Evolutionary conservation across 2,113 vertebrate genomes (phyloP).

Genomic region (Chlamydotis undulata): DNA sequence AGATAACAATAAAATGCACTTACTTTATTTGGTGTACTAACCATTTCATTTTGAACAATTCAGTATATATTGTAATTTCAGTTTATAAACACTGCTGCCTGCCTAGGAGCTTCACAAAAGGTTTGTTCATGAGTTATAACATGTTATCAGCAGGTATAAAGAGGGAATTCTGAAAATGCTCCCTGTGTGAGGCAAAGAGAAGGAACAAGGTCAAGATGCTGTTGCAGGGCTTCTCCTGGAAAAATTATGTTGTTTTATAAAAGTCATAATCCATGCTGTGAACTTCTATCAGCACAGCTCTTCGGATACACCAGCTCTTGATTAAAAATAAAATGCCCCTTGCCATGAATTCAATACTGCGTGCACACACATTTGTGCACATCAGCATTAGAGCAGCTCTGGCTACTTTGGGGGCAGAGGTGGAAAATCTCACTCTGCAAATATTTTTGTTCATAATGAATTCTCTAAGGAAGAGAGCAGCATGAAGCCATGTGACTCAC

Average conservation of each 20-base stretch:
- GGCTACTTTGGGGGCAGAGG: neutral
- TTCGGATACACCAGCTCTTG: neutral
- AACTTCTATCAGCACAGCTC: neutral
- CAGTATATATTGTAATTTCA: neutral
- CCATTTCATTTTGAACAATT: neutral
- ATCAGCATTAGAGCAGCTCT: neutral
- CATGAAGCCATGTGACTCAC: neutral
- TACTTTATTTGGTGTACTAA: neutral
- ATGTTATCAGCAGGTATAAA: neutral
- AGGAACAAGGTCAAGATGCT: conserved; percentile 3
- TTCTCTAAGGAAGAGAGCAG: neutral
- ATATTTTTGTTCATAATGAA: rapidly evolving
- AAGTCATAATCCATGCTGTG: neutral
- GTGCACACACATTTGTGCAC: neutral
- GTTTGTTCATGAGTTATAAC: neutral
- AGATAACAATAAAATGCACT: conserved; percentile 26
- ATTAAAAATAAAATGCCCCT: neutral
- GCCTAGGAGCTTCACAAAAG: neutral
- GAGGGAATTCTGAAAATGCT: neutral
- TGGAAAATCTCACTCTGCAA: neutral
- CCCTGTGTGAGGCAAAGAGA: neutral
- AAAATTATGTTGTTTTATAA: neutral
- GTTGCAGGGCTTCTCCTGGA: neutral
- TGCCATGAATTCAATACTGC: neutral
- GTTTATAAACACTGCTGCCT: neutral